Conservation (phyloP, 2,888 invertebrate species). For the Cremastobaeus sp. region DNA sequence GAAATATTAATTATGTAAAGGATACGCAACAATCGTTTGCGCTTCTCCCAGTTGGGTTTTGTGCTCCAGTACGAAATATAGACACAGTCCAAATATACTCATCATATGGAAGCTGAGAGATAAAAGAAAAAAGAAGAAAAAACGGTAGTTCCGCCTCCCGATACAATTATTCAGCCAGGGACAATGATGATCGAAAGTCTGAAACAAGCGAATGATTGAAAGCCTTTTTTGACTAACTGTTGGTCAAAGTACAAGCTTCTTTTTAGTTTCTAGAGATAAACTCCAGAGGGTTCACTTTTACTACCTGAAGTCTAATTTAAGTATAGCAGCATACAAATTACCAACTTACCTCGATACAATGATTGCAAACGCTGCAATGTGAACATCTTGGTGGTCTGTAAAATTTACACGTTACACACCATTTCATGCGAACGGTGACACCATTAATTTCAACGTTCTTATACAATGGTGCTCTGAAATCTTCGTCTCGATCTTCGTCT, state of each 20-base stretch:
- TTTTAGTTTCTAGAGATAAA: too few relatives aligned
- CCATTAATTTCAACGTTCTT: slow-evolving; percentile 99
- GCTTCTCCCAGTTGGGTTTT: slow-evolving; percentile 89
- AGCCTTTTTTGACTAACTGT: too few relatives aligned
- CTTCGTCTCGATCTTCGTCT: slow-evolving; percentile 98
- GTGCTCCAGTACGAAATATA: slow-evolving; percentile 93
- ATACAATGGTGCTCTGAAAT: slow-evolving; percentile 96
- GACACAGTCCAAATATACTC: slow-evolving; percentile 95
- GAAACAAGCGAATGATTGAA: slow-evolving; percentile 78
- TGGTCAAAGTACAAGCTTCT: too few relatives aligned
- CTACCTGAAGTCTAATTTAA: too few relatives aligned
- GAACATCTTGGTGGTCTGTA: slow-evolving; percentile 99
- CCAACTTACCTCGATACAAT: slow-evolving; percentile 92
- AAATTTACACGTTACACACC: slow-evolving; percentile 99
- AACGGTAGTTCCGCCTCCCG: slow-evolving; percentile 97
- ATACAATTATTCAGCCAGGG: slow-evolving; percentile 99
- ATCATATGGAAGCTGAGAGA: slow-evolving; percentile 98
- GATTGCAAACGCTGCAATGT: slow-evolving; percentile 99
- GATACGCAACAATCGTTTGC: slow-evolving; percentile 91
- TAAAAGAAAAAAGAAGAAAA: slow-evolving; percentile 99
- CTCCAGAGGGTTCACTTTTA: too few relatives aligned
- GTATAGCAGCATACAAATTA: too few relatives aligned
- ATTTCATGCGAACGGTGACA: slow-evolving; percentile 99
- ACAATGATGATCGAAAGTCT: slow-evolving; percentile 99
- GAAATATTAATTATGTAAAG: slow-evolving; percentile 75